Evolutionary conservation across 37 sponge, comb jelly and placozoan genomes (phyloP).

Genomic region (Amphimedon queenslandica): DNA sequence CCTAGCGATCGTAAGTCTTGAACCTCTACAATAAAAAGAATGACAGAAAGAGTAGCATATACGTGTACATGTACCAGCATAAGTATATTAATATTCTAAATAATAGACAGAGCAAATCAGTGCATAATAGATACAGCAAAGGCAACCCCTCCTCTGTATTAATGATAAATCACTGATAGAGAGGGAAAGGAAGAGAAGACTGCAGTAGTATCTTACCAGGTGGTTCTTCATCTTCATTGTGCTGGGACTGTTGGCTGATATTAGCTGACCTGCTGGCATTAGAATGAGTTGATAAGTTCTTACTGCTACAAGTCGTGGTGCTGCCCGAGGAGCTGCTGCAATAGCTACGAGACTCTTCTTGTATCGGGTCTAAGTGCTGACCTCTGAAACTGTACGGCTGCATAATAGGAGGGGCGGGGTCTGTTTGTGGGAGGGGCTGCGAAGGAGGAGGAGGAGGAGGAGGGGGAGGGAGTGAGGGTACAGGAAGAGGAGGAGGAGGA

Average conservation of each 20-base stretch:
- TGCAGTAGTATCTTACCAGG: too few species aligned
- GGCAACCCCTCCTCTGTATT: too few species aligned
- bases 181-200: too few species aligned
- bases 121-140: too few species aligned
- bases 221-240: background rate
- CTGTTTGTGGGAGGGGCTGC: too few species aligned
- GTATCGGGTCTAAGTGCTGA: constrained; percentile 27
- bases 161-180: too few species aligned
- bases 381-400: too few species aligned
- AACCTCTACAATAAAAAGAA: background rate
- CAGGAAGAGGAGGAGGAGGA: background rate
- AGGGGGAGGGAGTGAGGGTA: background rate
- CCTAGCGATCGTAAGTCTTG: background rate
- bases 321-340: constrained; percentile 13
- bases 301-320: background rate
- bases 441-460: too few species aligned
- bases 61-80: background rate
- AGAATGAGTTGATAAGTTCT: background rate
- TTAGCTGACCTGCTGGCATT: background rate
- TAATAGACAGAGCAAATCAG: too few species aligned
- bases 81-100: too few species aligned
- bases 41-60: background rate
- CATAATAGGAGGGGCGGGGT: too few species aligned
- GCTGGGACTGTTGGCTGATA: background rate
- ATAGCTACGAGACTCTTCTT: constrained; percentile 35